These are phyloP conservation scores for Sitta carolinensis DNA, from an alignment of 2,797 vertebrate genomes.

Conservation along the genomic window DNA sequence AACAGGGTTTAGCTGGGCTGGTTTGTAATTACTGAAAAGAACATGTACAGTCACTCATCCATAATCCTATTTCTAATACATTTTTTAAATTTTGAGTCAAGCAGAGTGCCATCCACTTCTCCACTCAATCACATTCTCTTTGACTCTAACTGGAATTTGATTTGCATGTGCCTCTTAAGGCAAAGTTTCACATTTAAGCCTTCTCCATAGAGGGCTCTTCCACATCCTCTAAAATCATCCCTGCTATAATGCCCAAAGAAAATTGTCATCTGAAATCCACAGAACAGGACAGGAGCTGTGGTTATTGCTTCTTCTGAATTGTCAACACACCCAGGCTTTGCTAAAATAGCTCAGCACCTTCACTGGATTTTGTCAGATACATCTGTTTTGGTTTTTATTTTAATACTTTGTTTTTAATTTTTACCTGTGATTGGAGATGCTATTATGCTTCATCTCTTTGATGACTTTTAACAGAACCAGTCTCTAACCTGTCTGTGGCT, in stretches of 20 bases:
- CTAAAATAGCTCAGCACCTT: neutral
- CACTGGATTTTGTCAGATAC: neutral
- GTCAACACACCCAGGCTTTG: neutral
- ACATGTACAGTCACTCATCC: neutral
- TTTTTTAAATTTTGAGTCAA: neutral
- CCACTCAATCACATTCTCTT: neutral
- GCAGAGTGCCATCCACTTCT: neutral
- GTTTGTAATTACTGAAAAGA: neutral
- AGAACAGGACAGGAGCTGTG: neutral
- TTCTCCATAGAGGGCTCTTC: neutral
- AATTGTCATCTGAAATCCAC: neutral
- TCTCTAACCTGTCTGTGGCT: neutral
- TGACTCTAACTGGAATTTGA: neutral
- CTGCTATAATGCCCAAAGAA: neutral
- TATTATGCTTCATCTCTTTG: neutral
- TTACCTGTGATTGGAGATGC: neutral
- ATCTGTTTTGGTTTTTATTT: neutral
- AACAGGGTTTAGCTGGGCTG: neutral
- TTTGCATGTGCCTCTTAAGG: neutral
- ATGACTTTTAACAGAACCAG: neutral
- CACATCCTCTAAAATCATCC: neutral
- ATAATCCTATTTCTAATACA: neutral
- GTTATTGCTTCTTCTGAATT: neutral
- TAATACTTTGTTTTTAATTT: neutral
- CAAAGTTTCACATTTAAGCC: neutral